phyloP scores from a whole-genome alignment of 2,797 vertebrate species.

The Allobates femoralis region DNA sequence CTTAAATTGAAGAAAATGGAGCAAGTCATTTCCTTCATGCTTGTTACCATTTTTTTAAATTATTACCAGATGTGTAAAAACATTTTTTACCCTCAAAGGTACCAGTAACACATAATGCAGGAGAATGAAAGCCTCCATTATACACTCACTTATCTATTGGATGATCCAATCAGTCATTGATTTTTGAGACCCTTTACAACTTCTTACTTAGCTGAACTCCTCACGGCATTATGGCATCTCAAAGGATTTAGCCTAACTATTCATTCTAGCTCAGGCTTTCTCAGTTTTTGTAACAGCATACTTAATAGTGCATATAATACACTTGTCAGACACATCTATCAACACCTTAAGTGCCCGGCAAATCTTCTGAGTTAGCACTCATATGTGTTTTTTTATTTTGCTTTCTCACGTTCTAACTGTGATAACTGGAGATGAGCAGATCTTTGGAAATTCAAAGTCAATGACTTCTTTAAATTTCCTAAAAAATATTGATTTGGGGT shows the following conservation, averaged over 20 bases:
- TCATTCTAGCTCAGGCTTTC: not conserved
- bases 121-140: not conserved
- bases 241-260: not conserved
- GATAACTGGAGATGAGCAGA: too few species aligned
- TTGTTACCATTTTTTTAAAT: slow-evolving; percentile 32
- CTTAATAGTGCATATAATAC: not conserved
- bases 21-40: slow-evolving; percentile 7
- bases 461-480: too few species aligned
- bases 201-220: not conserved
- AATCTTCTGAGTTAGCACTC: too few species aligned
- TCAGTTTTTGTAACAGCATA: not conserved
- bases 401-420: too few species aligned
- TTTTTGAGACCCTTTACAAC: slow-evolving; percentile 34
- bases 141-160: slow-evolving; percentile 37
- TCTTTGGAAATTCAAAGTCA: too few species aligned
- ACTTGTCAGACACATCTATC: not conserved
- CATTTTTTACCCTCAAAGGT: slow-evolving; percentile 10
- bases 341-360: too few species aligned
- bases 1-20: slow-evolving; percentile 1
- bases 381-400: too few species aligned
- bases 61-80: slow-evolving; percentile 55
- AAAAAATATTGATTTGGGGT: too few species aligned
- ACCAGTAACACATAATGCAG: slow-evolving; percentile 39
- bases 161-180: slow-evolving; percentile 45
- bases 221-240: not conserved